These are phyloP conservation scores for Bucorvus abyssinicus DNA, from an alignment of 2,797 vertebrate species.

Conservation along the genomic window DNA sequence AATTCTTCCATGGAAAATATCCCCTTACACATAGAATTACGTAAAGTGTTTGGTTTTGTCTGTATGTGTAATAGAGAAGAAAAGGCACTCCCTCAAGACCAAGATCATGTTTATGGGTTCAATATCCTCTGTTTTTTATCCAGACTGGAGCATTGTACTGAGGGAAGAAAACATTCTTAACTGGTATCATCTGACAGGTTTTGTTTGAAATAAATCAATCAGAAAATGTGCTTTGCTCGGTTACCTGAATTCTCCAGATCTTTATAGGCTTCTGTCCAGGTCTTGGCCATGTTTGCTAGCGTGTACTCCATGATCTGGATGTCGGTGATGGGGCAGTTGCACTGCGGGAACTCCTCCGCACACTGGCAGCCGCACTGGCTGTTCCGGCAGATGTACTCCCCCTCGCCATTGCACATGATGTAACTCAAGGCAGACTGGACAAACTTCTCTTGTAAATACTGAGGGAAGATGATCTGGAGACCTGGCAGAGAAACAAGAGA, in stretches of 20 bases:
- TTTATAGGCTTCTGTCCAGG: constrained; percentile 96
- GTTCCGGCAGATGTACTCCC: constrained; percentile 92
- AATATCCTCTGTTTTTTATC: neutral
- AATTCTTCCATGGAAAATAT: neutral
- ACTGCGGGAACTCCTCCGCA: constrained; percentile 92
- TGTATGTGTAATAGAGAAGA: rapidly evolving
- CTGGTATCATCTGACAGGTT: rapidly evolving
- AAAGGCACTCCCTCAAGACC: neutral
- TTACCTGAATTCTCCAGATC: constrained; percentile 98
- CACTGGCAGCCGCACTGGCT: constrained; percentile 96
- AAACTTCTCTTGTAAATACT: constrained; percentile 98
- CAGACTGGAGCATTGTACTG: neutral
- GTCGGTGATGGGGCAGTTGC: constrained; percentile 98
- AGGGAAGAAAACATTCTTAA: neutral
- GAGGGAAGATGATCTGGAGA: constrained; percentile 98
- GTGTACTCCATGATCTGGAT: constrained; percentile 99
- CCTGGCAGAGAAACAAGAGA: constrained; percentile 72
- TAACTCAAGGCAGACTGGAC: constrained; percentile 98
- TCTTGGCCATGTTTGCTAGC: constrained; percentile 89
- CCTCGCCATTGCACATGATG: constrained; percentile 99
- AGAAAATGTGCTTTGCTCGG: rapidly evolving
- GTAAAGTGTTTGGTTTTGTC: neutral
- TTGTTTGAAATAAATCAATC: neutral
- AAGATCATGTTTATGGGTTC: neutral
- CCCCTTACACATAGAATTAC: neutral